A percentile compares a stretch with the other conserved stretches of the same genome.
These are phyloP conservation scores for Halichoeres trimaculatus DNA, from an alignment of 2,113 vertebrate species.

Conservation along the genomic window DNA sequence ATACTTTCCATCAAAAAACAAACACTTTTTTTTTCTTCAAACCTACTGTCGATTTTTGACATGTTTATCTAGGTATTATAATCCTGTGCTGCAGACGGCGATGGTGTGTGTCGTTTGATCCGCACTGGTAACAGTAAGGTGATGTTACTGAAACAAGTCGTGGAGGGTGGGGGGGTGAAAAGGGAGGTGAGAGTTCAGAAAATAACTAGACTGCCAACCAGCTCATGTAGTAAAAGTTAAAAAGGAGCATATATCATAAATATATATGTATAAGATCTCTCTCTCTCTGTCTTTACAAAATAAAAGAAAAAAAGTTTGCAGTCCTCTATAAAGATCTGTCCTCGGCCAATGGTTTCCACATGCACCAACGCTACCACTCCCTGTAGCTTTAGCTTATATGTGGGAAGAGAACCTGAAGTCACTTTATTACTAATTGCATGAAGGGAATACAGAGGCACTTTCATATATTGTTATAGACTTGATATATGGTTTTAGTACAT, in stretches of 20 bases:
- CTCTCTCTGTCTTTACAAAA: conserved; percentile 75
- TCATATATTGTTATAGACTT: conserved; percentile 76
- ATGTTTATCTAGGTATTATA: conserved; percentile 71
- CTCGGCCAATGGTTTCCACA: conserved; percentile 71
- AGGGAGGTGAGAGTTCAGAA: conserved; percentile 73
- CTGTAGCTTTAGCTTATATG: conserved; percentile 79
- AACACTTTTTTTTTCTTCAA: conserved; percentile 81
- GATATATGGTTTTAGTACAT: conserved; percentile 73
- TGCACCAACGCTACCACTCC: conserved; percentile 61
- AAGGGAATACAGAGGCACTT: conserved; percentile 86
- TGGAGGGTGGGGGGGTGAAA: not conserved
- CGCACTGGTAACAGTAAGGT: conserved; percentile 67
- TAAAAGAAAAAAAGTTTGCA: conserved; percentile 62
- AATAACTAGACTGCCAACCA: conserved; percentile 86
- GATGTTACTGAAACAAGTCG: conserved; percentile 63
- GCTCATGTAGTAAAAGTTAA: conserved; percentile 76
- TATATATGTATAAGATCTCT: conserved; percentile 81
- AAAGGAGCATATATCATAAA: conserved; percentile 85
- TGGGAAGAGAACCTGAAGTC: conserved; percentile 81
- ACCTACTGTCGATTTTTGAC: conserved; percentile 78
- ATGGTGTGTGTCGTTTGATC: conserved; percentile 67
- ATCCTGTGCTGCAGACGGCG: conserved; percentile 72
- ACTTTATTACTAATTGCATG: conserved; percentile 81
- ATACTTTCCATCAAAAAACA: conserved; percentile 85
- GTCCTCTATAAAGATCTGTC: conserved; percentile 77